A percentile compares a stretch with the other conserved stretches of the same genome.
phyloP scores from a whole-genome alignment of 2,797 vertebrate genomes.

The Ceyx erithaca region DNA sequence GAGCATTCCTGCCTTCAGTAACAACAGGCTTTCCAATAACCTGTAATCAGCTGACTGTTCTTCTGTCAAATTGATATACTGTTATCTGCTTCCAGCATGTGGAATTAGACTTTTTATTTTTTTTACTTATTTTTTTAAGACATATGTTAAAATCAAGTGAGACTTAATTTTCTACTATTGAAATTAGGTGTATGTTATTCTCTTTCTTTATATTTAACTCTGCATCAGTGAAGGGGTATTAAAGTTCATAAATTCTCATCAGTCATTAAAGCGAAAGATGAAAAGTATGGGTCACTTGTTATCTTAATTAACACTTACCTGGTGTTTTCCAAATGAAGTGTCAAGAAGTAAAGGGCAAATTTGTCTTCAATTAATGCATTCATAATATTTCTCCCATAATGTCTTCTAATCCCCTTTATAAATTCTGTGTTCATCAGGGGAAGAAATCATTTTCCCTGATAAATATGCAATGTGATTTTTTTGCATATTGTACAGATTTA shows the following conservation, averaged over 20 bases:
- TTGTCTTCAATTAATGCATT: slow-evolving; percentile 52
- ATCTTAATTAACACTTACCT: slow-evolving; percentile 62
- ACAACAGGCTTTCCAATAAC: neutral
- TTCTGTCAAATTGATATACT: neutral
- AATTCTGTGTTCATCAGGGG: slow-evolving; percentile 11
- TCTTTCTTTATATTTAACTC: neutral
- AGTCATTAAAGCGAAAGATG: slow-evolving; percentile 53
- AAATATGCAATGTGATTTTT: slow-evolving; percentile 12
- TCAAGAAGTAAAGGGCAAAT: slow-evolving; percentile 60
- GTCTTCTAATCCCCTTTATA: slow-evolving; percentile 1
- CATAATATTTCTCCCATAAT: slow-evolving; percentile 10
- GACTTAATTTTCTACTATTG: neutral
- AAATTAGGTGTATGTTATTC: neutral
- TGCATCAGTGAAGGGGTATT: slow-evolving; percentile 4
- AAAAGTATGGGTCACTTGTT: slow-evolving; percentile 64
- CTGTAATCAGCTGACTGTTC: neutral
- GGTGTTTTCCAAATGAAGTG: slow-evolving; percentile 61
- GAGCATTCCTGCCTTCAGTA: neutral
- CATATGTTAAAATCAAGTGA: neutral
- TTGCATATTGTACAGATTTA: neutral
- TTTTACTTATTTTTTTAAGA: neutral
- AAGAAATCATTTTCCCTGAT: slow-evolving; percentile 29
- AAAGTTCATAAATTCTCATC: slow-evolving; percentile 51
- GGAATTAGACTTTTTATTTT: neutral
- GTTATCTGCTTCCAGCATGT: neutral